Percentiles rank a stretch among this genome's conserved stretches.
Conservation (phyloP, 2,113 vertebrate genomes). For the Syngnathus typhle region DNA sequence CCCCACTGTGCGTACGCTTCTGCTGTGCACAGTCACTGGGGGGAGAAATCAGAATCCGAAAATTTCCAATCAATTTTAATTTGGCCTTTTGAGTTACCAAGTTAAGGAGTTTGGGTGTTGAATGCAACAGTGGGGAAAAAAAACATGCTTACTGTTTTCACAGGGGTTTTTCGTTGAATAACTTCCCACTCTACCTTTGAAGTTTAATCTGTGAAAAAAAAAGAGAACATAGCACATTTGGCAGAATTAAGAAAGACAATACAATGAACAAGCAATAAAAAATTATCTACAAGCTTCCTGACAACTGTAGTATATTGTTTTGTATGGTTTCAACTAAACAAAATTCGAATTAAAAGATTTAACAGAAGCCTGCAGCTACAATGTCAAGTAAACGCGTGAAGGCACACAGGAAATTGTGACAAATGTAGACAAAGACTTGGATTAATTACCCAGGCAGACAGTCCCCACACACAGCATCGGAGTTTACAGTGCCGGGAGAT, state of each 20-base stretch:
- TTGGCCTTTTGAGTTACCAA: not conserved
- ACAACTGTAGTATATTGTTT: slow-evolving; percentile 8
- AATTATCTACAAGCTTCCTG: not conserved
- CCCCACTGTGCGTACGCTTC: slow-evolving; percentile 54
- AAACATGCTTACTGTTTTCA: slow-evolving; percentile 39
- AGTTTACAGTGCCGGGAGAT: slow-evolving; percentile 54
- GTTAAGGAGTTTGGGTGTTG: not conserved
- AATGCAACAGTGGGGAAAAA: not conserved
- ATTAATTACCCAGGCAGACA: slow-evolving; percentile 77
- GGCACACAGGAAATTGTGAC: not conserved
- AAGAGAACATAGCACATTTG: slow-evolving; percentile 11
- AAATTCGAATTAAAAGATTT: not conserved
- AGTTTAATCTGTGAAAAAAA: slow-evolving; percentile 40
- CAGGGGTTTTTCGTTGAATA: slow-evolving; percentile 40
- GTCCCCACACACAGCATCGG: slow-evolving; percentile 74
- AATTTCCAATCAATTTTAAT: not conserved
- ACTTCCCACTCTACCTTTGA: slow-evolving; percentile 9
- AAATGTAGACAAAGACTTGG: slow-evolving; percentile 4
- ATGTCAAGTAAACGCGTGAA: not conserved
- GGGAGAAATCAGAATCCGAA: not conserved
- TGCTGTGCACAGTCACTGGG: slow-evolving; percentile 22
- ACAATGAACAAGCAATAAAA: slow-evolving; percentile 7
- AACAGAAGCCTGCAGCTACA: not conserved
- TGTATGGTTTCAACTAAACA: not conserved
- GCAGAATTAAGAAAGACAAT: slow-evolving; percentile 2